Conservation (phyloP, 2,888 invertebrate species). For the Andrena dorsata region DNA sequence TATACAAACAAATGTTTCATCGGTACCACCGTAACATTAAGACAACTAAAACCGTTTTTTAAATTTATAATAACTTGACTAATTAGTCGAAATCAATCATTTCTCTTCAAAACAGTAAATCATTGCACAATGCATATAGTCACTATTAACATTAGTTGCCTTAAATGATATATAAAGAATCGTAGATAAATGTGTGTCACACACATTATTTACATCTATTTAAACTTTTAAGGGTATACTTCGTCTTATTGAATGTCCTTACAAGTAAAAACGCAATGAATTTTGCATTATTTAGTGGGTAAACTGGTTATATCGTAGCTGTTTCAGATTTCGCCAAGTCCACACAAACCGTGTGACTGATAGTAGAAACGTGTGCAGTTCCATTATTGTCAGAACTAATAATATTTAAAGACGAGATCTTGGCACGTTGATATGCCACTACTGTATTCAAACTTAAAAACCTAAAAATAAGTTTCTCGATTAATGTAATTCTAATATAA, state of each 20-base stretch:
- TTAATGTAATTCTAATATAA: slow-evolving; percentile 2
- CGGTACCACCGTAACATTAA: background rate
- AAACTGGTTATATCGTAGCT: slow-evolving; percentile 63
- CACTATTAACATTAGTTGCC: slow-evolving; percentile 12
- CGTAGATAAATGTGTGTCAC: slow-evolving; percentile 22
- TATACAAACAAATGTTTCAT: background rate
- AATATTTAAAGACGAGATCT: slow-evolving; percentile 94
- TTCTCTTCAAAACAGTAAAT: slow-evolving; percentile 24
- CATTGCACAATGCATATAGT: slow-evolving; percentile 20
- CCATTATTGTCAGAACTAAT: slow-evolving; percentile 82
- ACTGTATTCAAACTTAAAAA: slow-evolving; percentile 95
- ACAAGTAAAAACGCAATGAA: slow-evolving; percentile 26
- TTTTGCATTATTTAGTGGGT: slow-evolving; percentile 8
- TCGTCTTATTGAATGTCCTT: slow-evolving; percentile 16
- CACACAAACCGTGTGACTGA: slow-evolving; percentile 86
- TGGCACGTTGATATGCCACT: slow-evolving; percentile 95
- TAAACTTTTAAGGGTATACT: slow-evolving; percentile 10
- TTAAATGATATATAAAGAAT: slow-evolving; percentile 23
- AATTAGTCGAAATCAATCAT: slow-evolving; percentile 33
- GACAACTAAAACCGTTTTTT: slow-evolving; percentile 25
- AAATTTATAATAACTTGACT: slow-evolving; percentile 33
- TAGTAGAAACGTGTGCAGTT: slow-evolving; percentile 84
- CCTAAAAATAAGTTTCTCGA: slow-evolving; percentile 86
- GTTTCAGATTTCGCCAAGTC: slow-evolving; percentile 82
- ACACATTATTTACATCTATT: slow-evolving; percentile 27